A percentile compares a stretch with the other conserved stretches of the same genome.
Conservation (phyloP, 2,888 invertebrate species). For the Leptothorax acervorum region DNA sequence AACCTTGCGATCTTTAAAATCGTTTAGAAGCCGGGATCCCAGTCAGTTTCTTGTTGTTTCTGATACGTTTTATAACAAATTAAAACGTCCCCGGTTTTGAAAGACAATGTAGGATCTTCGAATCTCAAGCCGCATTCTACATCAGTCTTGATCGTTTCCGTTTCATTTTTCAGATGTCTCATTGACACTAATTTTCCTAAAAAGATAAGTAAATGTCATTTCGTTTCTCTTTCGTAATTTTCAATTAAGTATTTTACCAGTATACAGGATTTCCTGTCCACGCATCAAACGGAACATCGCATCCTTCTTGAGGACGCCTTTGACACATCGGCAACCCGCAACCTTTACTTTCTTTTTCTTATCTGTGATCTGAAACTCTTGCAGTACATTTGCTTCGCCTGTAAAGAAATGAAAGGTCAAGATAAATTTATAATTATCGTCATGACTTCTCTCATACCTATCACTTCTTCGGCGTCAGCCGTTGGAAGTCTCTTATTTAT, state of each 20-base stretch:
- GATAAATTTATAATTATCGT: background rate
- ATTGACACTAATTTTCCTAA: slow-evolving; percentile 92
- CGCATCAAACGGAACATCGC: slow-evolving; percentile 90
- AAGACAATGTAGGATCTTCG: slow-evolving; percentile 88
- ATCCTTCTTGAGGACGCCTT: slow-evolving; percentile 91
- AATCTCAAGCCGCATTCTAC: slow-evolving; percentile 96
- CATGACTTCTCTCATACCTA: slow-evolving; percentile 87
- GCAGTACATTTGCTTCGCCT: slow-evolving; percentile 95
- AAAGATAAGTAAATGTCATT: background rate
- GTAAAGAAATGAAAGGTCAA: background rate
- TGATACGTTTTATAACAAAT: slow-evolving; percentile 91
- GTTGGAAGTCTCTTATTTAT: slow-evolving; percentile 91
- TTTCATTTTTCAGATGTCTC: slow-evolving; percentile 96
- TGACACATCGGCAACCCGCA: slow-evolving; percentile 95
- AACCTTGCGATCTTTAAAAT: slow-evolving; percentile 6
- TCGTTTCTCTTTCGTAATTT: background rate
- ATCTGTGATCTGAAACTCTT: slow-evolving; percentile 93
- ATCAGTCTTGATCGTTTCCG: slow-evolving; percentile 92
- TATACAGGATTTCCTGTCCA: slow-evolving; percentile 88
- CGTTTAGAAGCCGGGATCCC: slow-evolving; percentile 94
- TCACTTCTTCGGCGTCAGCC: slow-evolving; percentile 90
- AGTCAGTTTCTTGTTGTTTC: slow-evolving; percentile 89
- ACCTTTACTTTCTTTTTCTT: slow-evolving; percentile 93
- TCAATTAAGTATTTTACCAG: slow-evolving; percentile 87
- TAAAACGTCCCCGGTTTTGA: slow-evolving; percentile 92